Evolutionary conservation across 2,797 vertebrate species (phyloP), one percentile per base, ranked within the genome.

Genomic region (Microctenopoma steveboyesi): DNA sequence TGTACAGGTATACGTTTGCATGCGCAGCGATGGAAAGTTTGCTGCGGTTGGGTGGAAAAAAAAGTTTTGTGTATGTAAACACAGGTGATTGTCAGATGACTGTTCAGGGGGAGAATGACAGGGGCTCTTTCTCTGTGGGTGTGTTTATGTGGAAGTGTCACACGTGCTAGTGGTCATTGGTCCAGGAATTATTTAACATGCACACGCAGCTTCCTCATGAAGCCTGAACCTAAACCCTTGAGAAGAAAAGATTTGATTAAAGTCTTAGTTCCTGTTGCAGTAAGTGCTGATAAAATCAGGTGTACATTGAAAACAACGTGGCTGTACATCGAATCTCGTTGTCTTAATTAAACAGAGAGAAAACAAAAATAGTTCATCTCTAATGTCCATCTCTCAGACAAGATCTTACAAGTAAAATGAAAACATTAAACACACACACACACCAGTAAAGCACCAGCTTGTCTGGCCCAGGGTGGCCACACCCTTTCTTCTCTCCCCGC

Each of bases 361-460:
- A 50, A 64, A 61, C 22, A 14, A 11, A 22, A 46, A 2, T 37
- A 51, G 16, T 45, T 13, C 4, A 22, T 69, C 37, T 35, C 22
- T 56, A 16, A 56, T 63, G 78, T 79, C 85, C 80, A 76, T 51
- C 69, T 53, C 48, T 68, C 52, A 46, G 61, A 70, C 69, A 45
- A 51, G 71, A 76, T 65, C 66, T 59, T 40, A 71, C 66, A 73
- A 42, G 76, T 63, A 35, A 16, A 64, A 37, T 4, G 33, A 69
- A n/a, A 3, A 42, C 57, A n/a, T 54, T 39, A 48, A 59, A 68
- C 46, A 62, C 64, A 75, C 42, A 73, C 28, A 60, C 2, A 49
- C 65, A 70, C 74, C 65, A 81, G 46, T 64, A 53, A 78, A 88
- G 88, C 87, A 85, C 85, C 86, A 89, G 85, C 69, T 74, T 86